Base-by-base conservation (phyloP, 1,140 invertebrate species). In the Monomorium pharaonis region DNA sequence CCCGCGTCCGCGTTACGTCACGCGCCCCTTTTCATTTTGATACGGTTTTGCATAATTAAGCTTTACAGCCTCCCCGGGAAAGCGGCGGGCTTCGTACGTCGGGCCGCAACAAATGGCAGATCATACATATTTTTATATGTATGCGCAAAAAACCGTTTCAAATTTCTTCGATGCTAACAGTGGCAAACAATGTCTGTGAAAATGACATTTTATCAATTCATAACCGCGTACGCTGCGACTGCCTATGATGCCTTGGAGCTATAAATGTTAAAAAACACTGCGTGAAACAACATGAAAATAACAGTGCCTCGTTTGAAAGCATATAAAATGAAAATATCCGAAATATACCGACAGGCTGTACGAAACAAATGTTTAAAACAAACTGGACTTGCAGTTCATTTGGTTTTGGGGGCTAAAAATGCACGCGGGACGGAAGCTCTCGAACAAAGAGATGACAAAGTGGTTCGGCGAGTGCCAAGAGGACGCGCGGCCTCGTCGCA, bases 161-260 rank as follows among this genome's bases (percentile, higher is more conserved):
- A 81, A 63, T 81, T 83, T 72, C 67, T 72, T 72, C 51, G 78
- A 72, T 72, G 37, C 18, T 47, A 58, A 72, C 67, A 24, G 18
- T 77, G 58, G 63, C 49, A 67, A 78, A 65, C 60, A 78, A 58
- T 58, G 67, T 44, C 37, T 56, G 77, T 70, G 49, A 83, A 72
- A 83, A 83, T 83, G 67, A 83, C 78, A 58, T 83, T 83, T 83
- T 72, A 81, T 83, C 67, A 74, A 83, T 83, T 83, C 67, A 74
- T 74, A 74, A 83, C 67, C 67, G 49, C 78, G 33, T 69, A 27
- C 44, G 16, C 21, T 30, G 77, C 63, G 16, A 37, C 49, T 6
- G 37, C 51, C 37, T 33, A 72, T 33, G 37, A n/a, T 58, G 65
- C 65, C 78, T 72, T 72, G 51, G 12, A 72, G 77, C 77, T 44